Evolutionary conservation across 2,113 vertebrate species (phyloP).

Genomic region (Ibidorhyncha struthersii): DNA sequence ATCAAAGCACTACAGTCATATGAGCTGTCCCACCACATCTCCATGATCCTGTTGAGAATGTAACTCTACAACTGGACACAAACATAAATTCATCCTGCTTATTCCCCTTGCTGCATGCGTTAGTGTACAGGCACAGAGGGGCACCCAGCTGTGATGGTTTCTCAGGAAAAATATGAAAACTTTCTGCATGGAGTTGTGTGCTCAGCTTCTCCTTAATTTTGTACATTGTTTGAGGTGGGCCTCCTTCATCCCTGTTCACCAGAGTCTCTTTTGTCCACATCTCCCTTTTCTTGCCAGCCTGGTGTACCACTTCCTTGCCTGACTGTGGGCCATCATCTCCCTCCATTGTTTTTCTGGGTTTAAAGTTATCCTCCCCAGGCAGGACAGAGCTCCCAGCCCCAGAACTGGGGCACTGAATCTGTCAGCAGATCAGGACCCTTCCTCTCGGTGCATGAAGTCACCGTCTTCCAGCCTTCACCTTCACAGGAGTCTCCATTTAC

Average conservation of each 20-base stretch:
- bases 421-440: neutral
- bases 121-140: neutral
- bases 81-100: neutral
- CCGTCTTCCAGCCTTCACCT: neutral
- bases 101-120: rapidly evolving
- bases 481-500: neutral
- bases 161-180: neutral
- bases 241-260: neutral
- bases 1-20: neutral
- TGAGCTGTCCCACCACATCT: neutral
- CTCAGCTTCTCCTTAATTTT: neutral
- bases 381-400: neutral
- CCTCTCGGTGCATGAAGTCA: neutral
- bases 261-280: neutral
- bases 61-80: neutral
- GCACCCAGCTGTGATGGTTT: neutral
- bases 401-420: neutral
- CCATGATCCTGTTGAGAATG: neutral
- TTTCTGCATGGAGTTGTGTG: too few species aligned
- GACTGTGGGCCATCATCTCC: neutral
- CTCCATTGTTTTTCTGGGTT: neutral
- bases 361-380: neutral
- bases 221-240: neutral
- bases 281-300: neutral
- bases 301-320: neutral